A percentile compares a stretch with the other conserved stretches of the same genome.
Conservation (phyloP, 2,113 vertebrate species). For the Sceloporus tristichus region DNA sequence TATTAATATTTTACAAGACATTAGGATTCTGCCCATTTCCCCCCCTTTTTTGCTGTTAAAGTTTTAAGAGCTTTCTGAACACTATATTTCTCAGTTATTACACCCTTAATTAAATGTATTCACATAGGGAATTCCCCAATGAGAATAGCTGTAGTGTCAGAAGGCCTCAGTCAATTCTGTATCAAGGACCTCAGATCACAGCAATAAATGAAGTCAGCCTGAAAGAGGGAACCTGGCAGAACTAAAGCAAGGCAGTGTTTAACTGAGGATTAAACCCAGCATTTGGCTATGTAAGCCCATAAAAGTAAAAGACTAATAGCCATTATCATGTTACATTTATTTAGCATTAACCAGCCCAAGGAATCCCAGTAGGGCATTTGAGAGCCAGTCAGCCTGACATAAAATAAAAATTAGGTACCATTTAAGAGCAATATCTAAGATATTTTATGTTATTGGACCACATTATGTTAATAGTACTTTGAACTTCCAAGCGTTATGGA, state of each 20-base stretch:
- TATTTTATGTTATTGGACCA: conserved; percentile 5
- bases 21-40: conserved; percentile 53
- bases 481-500: background rate
- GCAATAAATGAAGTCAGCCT: background rate
- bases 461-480: background rate
- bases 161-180: conserved; percentile 49
- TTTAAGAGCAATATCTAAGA: conserved; percentile 13
- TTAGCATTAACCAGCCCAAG: conserved; percentile 8
- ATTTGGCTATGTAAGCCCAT: conserved; percentile 38
- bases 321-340: conserved; percentile 24
- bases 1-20: conserved; percentile 71
- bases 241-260: conserved; percentile 12
- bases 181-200: conserved; percentile 46
- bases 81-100: conserved; percentile 82
- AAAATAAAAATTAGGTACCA: conserved; percentile 20
- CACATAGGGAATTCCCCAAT: conserved; percentile 81
- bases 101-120: conserved; percentile 87
- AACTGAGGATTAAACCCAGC: conserved; percentile 33
- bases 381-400: background rate
- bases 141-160: conserved; percentile 73
- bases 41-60: conserved; percentile 64
- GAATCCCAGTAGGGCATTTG: conserved; percentile 2
- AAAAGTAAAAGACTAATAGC: conserved; percentile 21
- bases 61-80: conserved; percentile 76
- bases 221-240: conserved; percentile 11